These are phyloP conservation scores for Scaptomyza reducta DNA, from an alignment of 2,888 invertebrate species.

Conservation along the genomic window DNA sequence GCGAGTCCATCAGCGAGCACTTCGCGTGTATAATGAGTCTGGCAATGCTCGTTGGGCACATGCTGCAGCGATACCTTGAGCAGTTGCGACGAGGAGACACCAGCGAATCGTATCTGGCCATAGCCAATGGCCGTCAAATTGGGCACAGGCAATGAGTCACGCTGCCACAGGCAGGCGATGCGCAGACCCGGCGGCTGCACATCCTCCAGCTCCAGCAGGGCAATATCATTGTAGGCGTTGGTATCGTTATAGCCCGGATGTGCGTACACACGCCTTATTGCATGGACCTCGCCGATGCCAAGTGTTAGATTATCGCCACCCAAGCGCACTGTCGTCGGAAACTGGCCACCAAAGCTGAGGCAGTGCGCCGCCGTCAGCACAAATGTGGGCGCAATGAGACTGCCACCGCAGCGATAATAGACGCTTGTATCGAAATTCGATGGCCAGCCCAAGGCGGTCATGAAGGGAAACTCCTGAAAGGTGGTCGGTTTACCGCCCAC, in stretches of 20 bases:
- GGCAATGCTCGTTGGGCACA: slow-evolving; percentile 37
- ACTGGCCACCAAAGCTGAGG: slow-evolving; percentile 52
- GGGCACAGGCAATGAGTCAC: slow-evolving; percentile 63
- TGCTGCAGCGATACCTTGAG: slow-evolving; percentile 53
- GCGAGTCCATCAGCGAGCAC: slow-evolving; percentile 40
- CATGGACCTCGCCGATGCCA: slow-evolving; percentile 32
- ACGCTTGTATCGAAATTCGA: slow-evolving; percentile 37
- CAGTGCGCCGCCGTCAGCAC: slow-evolving; percentile 81
- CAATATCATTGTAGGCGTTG: slow-evolving; percentile 88
- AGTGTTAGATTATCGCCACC: slow-evolving; percentile 73
- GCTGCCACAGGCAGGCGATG: slow-evolving; percentile 85
- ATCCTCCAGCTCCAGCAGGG: slow-evolving; percentile 85
- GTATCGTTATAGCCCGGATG: slow-evolving; percentile 87
- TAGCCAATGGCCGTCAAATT: slow-evolving; percentile 87
- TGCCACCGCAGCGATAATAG: slow-evolving; percentile 77
- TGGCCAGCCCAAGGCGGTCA: slow-evolving; percentile 76
- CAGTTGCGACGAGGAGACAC: slow-evolving; percentile 53
- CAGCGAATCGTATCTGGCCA: slow-evolving; percentile 85
- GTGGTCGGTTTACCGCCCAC: slow-evolving; percentile 39
- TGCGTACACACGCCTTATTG: slow-evolving; percentile 67
- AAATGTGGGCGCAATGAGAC: slow-evolving; percentile 62
- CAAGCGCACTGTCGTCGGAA: slow-evolving; percentile 55
- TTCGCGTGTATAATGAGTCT: slow-evolving; percentile 20
- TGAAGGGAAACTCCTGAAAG: slow-evolving; percentile 55
- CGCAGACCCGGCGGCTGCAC: not conserved